A percentile compares a stretch with the other conserved stretches of the same genome.
These are phyloP conservation scores for Dryas iulia DNA, from an alignment of 1,140 invertebrate genomes.

Conservation along the genomic window DNA sequence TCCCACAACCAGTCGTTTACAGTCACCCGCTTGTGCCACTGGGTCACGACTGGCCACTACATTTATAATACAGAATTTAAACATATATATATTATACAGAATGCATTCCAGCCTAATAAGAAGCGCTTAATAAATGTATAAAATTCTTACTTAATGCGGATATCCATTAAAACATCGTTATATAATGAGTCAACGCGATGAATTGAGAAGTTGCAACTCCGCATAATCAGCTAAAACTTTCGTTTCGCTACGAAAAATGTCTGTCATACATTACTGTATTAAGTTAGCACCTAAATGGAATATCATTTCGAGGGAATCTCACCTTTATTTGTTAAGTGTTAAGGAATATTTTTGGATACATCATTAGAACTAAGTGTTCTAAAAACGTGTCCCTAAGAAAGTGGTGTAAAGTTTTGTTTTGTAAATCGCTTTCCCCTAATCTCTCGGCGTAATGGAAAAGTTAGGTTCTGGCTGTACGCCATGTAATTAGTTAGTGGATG, in stretches of 20 bases:
- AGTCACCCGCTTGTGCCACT: no score
- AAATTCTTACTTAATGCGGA: neutral
- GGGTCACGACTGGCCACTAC: no score
- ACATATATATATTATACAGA: no score
- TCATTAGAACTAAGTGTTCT: neutral
- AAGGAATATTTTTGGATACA: neutral
- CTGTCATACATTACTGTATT: neutral
- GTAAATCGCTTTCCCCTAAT: slow-evolving; percentile 26
- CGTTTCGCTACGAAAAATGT: neutral
- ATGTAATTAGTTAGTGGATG: slow-evolving; percentile 23
- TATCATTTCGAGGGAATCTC: neutral
- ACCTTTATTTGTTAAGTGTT: neutral
- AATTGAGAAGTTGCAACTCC: slow-evolving; percentile 12
- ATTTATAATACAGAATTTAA: no score
- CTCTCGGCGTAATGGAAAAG: slow-evolving; percentile 29
- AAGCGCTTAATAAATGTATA: no score
- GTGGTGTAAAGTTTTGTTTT: slow-evolving; percentile 22
- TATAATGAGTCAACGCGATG: slow-evolving; percentile 1
- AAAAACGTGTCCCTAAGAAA: slow-evolving; percentile 18
- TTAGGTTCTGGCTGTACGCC: slow-evolving; percentile 21
- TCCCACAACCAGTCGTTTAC: no score
- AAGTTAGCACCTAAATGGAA: neutral
- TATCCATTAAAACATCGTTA: neutral
- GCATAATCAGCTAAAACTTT: slow-evolving; percentile 10
- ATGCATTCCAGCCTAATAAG: no score